Base-by-base conservation (phyloP, 2,888 invertebrate species). In the Netelia fuscicornis region DNA sequence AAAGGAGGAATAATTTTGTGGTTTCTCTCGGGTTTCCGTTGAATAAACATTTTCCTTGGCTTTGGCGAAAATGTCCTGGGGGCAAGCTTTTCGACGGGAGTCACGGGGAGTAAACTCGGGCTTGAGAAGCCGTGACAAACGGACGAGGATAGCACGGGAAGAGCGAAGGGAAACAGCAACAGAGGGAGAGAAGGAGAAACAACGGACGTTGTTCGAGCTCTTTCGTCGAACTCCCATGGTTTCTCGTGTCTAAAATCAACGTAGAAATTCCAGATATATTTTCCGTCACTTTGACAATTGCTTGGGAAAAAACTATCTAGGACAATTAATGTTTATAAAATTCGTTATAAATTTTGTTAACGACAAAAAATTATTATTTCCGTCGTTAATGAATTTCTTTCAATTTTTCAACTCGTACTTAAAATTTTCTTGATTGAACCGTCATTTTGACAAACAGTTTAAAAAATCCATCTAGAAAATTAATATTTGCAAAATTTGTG, bases 31-130 rank as follows among this genome's bases (percentile, higher is more conserved):
- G 20, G 17, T 5, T 23, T 20, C 17, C 67, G 81, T 81, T 81
- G 77, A 81, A 77, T 84, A 84, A 84, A 84, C 72, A 81, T 81
- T 84, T 64, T 77, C 67, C 62, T 72, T 30, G 67, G 62, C 68
- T 64, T 37, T 52, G 64, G 48, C 62, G 72, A 68, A 74, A 81
- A 74, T 30, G 65, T 81, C 23, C 64, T 25, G 17, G 70, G 25
- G 60, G 30, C 10, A 37, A 62, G 80, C 52, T 80, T 84, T 84
- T 48, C 75, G 44, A 67, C 82, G 42, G 20, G 64, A 76, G 62
- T 67, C 70, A 13, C 23, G 54, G 44, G 71, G 20, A 56, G 67
- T 72, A 72, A 30, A 30, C 56, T 70, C 68, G 23, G 37, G 62
- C 42, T 25, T 65, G 71, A 37, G 58, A 64, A 79, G 56, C 74